Percentiles rank a stretch among this genome's conserved stretches.
These are phyloP conservation scores for Girardia tigrina DNA, from an alignment of 2,888 invertebrate genomes.

Conservation along the genomic window DNA sequence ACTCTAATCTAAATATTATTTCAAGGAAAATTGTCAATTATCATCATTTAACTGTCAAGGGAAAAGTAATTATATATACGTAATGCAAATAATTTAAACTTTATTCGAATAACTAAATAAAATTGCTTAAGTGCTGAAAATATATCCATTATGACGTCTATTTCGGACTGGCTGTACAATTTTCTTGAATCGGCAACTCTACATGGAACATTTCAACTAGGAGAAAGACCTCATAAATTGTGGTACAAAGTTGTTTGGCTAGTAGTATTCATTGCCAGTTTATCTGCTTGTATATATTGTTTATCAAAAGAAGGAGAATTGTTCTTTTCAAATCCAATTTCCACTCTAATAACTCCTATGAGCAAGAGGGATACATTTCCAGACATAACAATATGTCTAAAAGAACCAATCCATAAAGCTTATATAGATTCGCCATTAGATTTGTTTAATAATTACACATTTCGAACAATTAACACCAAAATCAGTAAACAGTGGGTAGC, in stretches of 20 bases:
- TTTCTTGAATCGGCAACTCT: not conserved
- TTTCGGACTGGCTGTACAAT: not conserved
- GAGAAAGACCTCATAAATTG: slow-evolving; percentile 19
- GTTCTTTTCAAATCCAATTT: not conserved
- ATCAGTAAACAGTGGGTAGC: not conserved
- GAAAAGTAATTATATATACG: too few species aligned
- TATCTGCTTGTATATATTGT: not conserved
- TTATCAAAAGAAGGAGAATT: not conserved
- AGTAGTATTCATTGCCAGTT: not conserved
- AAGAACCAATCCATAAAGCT: slow-evolving; percentile 9
- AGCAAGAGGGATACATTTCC: not conserved
- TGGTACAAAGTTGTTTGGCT: not conserved
- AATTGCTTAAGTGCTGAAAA: too few species aligned
- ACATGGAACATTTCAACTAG: not conserved
- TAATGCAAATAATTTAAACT: too few species aligned
- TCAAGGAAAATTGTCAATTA: too few species aligned
- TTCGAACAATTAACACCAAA: not conserved
- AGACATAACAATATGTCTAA: not conserved
- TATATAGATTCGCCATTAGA: not conserved
- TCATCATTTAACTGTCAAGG: too few species aligned
- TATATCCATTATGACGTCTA: not conserved
- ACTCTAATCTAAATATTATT: too few species aligned
- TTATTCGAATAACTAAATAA: too few species aligned
- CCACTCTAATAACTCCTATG: slow-evolving; percentile 5
- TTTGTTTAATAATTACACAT: not conserved